Evolutionary conservation across 2,113 vertebrate genomes (phyloP).

Genomic region (Oncorhynchus keta): DNA sequence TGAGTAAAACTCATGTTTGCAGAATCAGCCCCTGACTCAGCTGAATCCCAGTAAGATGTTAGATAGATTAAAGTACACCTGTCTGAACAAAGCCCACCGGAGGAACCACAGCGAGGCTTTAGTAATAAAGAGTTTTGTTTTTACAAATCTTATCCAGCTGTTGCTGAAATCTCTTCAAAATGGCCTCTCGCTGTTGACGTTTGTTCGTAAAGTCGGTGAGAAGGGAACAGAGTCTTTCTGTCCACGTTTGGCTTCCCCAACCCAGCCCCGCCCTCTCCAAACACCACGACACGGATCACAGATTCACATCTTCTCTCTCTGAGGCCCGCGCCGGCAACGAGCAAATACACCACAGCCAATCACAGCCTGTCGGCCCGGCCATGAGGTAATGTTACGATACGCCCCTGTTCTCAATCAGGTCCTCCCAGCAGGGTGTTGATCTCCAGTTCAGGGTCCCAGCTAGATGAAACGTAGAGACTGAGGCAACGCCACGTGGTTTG

Average conservation of each 20-base stretch:
- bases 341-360: neutral
- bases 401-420: constrained; percentile 35
- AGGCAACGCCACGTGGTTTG: constrained; percentile 22
- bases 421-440: constrained; percentile 25
- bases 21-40: constrained; percentile 25
- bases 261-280: neutral
- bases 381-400: constrained; percentile 32
- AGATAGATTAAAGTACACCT: constrained; percentile 39
- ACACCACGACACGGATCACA: neutral
- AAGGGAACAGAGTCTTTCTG: constrained; percentile 20
- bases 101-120: constrained; percentile 16
- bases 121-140: constrained; percentile 41
- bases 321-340: neutral
- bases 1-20: constrained; percentile 2
- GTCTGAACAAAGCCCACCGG: constrained; percentile 14
- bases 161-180: neutral
- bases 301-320: no score
- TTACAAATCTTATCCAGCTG: constrained; percentile 7
- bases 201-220: constrained; percentile 15
- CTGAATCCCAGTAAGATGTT: constrained; percentile 17
- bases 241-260: constrained; percentile 30
- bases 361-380: constrained; percentile 13
- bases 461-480: constrained; percentile 36
- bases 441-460: neutral
- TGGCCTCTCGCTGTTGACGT: constrained; percentile 4